Percentiles rank a stretch among this genome's conserved stretches.
These are phyloP conservation scores for Adelognathus sp. DNA, from an alignment of 2,888 invertebrate species.

Conservation along the genomic window DNA sequence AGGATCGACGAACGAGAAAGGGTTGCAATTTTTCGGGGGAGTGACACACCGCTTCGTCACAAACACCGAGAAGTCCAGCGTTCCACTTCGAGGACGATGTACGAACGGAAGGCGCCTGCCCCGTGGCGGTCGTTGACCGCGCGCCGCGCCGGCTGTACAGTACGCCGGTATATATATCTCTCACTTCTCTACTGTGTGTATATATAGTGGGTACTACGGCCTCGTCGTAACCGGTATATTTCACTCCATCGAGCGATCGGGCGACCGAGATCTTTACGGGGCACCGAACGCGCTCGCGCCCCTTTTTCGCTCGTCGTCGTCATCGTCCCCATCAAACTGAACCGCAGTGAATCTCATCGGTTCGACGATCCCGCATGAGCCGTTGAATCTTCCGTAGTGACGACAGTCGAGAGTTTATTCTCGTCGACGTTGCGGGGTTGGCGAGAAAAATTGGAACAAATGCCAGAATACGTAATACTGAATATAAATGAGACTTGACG, in stretches of 20 bases:
- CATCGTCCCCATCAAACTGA: constrained; percentile 14
- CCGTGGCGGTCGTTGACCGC: constrained; percentile 54
- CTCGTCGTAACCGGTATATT: constrained; percentile 51
- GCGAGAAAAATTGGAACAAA: neutral
- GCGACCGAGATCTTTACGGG: constrained; percentile 45
- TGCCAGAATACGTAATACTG: neutral
- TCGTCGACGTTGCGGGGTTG: neutral
- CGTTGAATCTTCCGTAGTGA: constrained; percentile 11
- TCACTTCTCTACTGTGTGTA: constrained; percentile 4
- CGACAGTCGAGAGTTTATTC: neutral
- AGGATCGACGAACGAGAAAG: constrained; percentile 19
- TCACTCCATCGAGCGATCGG: constrained; percentile 44
- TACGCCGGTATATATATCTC: constrained; percentile 18
- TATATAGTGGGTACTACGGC: constrained; percentile 25
- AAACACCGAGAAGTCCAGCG: constrained; percentile 23
- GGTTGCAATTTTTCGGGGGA: constrained; percentile 49
- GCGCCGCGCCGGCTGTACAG: constrained; percentile 27
- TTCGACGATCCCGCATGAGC: constrained; percentile 16
- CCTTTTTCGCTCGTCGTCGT: constrained; percentile 10
- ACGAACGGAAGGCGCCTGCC: constrained; percentile 51
- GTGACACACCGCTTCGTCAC: constrained; percentile 20
- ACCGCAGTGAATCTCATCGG: constrained; percentile 10
- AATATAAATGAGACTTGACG: neutral
- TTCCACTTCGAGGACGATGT: constrained; percentile 55
- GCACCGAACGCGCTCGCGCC: constrained; percentile 11